These are phyloP conservation scores for Lagria hirta DNA, from an alignment of 2,888 invertebrate species.

Conservation along the genomic window DNA sequence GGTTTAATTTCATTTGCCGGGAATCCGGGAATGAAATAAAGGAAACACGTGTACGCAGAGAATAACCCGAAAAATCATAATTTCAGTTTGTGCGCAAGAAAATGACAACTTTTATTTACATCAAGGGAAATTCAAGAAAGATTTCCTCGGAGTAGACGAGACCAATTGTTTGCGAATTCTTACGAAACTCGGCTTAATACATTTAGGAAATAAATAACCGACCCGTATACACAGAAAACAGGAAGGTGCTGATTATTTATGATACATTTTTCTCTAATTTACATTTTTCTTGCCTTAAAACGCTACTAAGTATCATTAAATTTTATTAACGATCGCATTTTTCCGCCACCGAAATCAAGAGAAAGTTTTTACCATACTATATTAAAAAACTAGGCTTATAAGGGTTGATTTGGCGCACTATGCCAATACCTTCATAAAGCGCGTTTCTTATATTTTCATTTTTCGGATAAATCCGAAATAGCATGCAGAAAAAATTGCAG, in stretches of 20 bases:
- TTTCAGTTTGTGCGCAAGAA: slow-evolving; percentile 42
- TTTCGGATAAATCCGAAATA: too few species aligned
- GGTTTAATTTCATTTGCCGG: slow-evolving; percentile 14
- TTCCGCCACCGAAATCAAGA: slow-evolving; percentile 39
- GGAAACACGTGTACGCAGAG: slow-evolving; percentile 20
- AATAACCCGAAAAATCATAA: slow-evolving; percentile 38
- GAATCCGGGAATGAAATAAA: slow-evolving; percentile 12
- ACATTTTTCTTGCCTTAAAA: slow-evolving; percentile 52
- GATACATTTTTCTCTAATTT: slow-evolving; percentile 53
- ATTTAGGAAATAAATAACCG: slow-evolving; percentile 51
- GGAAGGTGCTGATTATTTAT: slow-evolving; percentile 54
- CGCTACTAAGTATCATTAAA: slow-evolving; percentile 49
- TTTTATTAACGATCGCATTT: slow-evolving; percentile 48
- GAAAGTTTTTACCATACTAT: slow-evolving; percentile 33
- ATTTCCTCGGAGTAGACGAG: slow-evolving; percentile 46
- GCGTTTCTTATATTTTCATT: too few species aligned
- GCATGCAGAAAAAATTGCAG: too few species aligned
- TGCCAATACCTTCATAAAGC: neutral
- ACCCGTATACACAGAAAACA: slow-evolving; percentile 47
- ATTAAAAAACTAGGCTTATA: too few species aligned
- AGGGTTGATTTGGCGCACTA: too few species aligned
- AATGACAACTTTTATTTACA: slow-evolving; percentile 54
- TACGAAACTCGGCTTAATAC: slow-evolving; percentile 50
- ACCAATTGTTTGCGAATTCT: slow-evolving; percentile 47
- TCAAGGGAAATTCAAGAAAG: slow-evolving; percentile 53